Conservation (phyloP, 2,888 invertebrate species). For the Drymonia ruficornis region DNA sequence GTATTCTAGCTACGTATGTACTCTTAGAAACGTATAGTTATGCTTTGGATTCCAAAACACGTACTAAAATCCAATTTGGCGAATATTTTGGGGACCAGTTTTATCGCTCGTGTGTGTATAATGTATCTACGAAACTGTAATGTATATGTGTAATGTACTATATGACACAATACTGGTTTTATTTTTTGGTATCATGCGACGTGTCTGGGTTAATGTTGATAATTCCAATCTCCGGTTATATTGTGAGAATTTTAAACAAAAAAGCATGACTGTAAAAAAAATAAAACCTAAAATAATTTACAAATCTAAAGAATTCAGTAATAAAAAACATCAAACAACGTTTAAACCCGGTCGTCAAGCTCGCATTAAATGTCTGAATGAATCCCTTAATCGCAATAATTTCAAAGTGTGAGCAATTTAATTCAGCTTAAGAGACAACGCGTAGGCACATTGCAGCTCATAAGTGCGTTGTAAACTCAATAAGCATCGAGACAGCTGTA, state of each 20-base stretch:
- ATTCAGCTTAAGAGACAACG: conserved; percentile 76
- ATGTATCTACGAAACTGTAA: too few species aligned
- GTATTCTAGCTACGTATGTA: conserved; percentile 29
- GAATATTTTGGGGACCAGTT: conserved; percentile 1
- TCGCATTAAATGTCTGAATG: conserved; percentile 35
- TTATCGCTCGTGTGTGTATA: background rate
- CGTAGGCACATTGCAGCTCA: conserved; percentile 76
- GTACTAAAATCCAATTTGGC: conserved; percentile 3
- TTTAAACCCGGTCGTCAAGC: conserved; percentile 11
- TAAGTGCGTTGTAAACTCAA: conserved; percentile 82
- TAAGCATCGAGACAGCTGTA: conserved; percentile 77
- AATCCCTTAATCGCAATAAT: conserved; percentile 61
- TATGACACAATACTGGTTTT: too few species aligned
- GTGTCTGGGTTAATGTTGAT: too few species aligned
- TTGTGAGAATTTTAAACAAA: too few species aligned
- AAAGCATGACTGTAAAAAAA: too few species aligned
- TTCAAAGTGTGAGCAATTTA: conserved; percentile 77
- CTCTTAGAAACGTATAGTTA: conserved; percentile 23
- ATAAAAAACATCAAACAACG: background rate
- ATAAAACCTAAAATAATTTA: too few species aligned
- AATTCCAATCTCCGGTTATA: too few species aligned
- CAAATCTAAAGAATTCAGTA: too few species aligned
- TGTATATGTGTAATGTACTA: too few species aligned
- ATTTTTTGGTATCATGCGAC: too few species aligned
- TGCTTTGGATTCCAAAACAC: conserved; percentile 10